Evolutionary conservation across 2,888 invertebrate species (phyloP).

Genomic region (Hypsopygia costalis): DNA sequence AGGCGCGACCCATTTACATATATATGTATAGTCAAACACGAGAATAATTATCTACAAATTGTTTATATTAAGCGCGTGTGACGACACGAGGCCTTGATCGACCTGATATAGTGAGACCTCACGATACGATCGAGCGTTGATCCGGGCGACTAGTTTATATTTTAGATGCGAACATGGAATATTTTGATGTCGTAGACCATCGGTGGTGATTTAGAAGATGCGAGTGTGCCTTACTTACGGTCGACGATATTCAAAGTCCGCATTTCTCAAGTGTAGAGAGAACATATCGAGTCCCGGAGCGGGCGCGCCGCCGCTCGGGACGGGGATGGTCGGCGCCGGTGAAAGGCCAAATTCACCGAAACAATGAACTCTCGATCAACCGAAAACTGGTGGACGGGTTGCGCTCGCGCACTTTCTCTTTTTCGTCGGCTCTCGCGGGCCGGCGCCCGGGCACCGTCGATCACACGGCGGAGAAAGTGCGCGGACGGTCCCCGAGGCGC

Average conservation of each 20-base stretch:
- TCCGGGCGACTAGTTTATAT: no score
- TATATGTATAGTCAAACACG: neutral
- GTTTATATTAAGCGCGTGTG: neutral
- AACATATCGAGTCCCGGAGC: no score
- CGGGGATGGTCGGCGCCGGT: conserved; percentile 22
- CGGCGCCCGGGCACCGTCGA: conserved; percentile 27
- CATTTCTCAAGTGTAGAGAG: no score
- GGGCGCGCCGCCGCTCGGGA: conserved; percentile 14
- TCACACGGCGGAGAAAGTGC: conserved; percentile 48
- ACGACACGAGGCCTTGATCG: neutral
- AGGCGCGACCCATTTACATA: neutral
- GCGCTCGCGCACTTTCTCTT: conserved; percentile 68
- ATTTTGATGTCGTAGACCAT: no score
- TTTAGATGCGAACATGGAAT: no score
- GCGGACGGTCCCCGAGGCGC: conserved; percentile 34
- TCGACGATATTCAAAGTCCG: no score
- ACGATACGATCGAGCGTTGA: neutral
- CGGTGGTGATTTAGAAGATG: no score
- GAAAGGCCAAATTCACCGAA: conserved; percentile 45
- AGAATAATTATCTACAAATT: conserved; percentile 1
- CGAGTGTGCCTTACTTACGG: no score
- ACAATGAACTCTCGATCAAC: conserved; percentile 59
- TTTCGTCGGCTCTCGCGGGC: conserved; percentile 37
- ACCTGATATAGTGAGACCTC: neutral
- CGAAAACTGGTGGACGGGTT: conserved; percentile 50